Conservation (phyloP, 2,888 invertebrate species). For the Apoderus coryli region DNA sequence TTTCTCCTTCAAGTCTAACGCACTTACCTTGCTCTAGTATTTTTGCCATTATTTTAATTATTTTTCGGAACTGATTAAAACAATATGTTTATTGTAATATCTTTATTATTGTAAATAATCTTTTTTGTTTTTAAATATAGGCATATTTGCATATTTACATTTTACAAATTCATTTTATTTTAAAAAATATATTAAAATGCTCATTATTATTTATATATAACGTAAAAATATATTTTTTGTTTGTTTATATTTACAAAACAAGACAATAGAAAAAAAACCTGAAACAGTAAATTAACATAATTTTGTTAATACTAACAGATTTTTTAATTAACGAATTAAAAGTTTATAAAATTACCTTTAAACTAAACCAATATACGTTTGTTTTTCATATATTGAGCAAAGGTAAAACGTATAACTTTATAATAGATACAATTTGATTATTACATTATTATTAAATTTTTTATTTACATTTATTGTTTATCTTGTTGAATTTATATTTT, state of each 20-base stretch:
- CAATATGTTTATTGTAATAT: slow-evolving; percentile 14
- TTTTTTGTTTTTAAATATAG: no score
- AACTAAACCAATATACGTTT: slow-evolving; percentile 31
- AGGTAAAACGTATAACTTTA: slow-evolving; percentile 26
- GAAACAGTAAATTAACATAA: no score
- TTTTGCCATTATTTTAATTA: background rate
- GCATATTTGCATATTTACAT: slow-evolving; percentile 34
- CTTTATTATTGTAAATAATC: slow-evolving; percentile 22
- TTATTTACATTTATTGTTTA: slow-evolving; percentile 10
- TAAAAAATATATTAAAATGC: slow-evolving; percentile 33
- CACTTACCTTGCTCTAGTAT: no score
- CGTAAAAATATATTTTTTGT: slow-evolving; percentile 16
- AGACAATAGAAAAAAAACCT: no score
- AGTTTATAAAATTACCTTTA: slow-evolving; percentile 26
- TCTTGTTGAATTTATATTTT: no score
- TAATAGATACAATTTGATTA: no score
- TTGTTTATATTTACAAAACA: no score
- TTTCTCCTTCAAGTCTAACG: no score
- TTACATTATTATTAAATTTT: no score
- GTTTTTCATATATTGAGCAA: slow-evolving; percentile 33
- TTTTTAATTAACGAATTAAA: no score
- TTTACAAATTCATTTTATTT: slow-evolving; percentile 19
- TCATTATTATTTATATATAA: no score
- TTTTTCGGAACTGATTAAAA: slow-evolving; percentile 5
- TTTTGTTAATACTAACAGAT: no score